These are phyloP conservation scores for Bambusicola thoracicus DNA, from an alignment of 2,113 vertebrate genomes.

Conservation along the genomic window DNA sequence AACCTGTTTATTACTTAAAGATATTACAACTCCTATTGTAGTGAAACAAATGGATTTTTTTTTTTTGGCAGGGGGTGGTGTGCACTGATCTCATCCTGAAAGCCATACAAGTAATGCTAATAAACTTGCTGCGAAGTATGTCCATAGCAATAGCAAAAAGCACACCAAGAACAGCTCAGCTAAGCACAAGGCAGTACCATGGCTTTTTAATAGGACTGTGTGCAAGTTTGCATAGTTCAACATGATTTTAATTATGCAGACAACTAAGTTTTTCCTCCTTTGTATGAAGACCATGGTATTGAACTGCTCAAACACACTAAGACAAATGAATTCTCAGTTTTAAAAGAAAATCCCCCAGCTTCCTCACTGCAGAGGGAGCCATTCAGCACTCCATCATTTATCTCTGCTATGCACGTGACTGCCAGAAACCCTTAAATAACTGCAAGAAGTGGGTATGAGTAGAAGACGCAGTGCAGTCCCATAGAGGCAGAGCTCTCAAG, in stretches of 20 bases:
- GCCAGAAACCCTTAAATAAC: background rate
- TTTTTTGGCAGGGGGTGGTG: background rate
- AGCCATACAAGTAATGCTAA: background rate
- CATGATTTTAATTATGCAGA: background rate
- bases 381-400: background rate
- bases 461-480: background rate
- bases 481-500: background rate
- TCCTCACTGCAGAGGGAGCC: background rate
- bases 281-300: background rate
- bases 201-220: background rate
- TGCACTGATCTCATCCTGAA: background rate
- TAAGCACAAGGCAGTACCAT: background rate
- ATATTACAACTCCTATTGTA: background rate
- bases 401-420: background rate
- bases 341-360: background rate
- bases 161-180: background rate
- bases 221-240: background rate
- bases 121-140: background rate
- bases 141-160: background rate
- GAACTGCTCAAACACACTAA: background rate
- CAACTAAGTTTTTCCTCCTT: background rate
- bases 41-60: background rate
- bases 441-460: background rate
- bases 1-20: background rate
- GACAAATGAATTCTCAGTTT: background rate